Conservation (phyloP, 2,888 invertebrate species). For the Cantharis nigra region DNA sequence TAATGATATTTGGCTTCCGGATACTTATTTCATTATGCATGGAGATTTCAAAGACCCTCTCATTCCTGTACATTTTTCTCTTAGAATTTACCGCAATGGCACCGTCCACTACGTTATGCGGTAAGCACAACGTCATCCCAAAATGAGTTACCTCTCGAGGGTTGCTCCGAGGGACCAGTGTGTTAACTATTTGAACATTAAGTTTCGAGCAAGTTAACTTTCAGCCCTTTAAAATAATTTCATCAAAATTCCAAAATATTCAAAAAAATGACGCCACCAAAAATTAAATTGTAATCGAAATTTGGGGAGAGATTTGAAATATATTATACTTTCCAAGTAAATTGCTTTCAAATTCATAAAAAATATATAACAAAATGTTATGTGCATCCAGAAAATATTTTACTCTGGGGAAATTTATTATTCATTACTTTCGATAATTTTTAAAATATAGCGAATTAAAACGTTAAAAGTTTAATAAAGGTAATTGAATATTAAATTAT, state of each 20-base stretch:
- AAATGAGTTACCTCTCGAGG: slow-evolving; percentile 3
- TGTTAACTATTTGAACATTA: neutral
- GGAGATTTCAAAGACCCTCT: slow-evolving; percentile 94
- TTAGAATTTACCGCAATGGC: slow-evolving; percentile 90
- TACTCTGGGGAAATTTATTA: neutral
- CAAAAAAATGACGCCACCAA: neutral
- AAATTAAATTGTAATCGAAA: neutral
- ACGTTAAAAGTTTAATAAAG: neutral
- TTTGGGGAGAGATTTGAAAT: neutral
- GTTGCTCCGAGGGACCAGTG: neutral
- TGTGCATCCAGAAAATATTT: neutral
- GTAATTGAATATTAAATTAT: neutral
- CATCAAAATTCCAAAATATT: neutral
- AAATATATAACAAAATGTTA: neutral
- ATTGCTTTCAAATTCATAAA: neutral
- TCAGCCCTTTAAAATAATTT: neutral
- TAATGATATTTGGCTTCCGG: slow-evolving; percentile 91
- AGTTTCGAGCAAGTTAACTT: neutral
- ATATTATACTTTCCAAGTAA: neutral
- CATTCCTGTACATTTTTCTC: slow-evolving; percentile 90
- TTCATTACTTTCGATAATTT: neutral
- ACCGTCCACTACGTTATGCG: slow-evolving; percentile 94
- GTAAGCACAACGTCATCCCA: slow-evolving; percentile 51
- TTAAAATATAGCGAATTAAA: neutral
- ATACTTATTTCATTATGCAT: slow-evolving; percentile 96